Conservation (phyloP, 2,113 vertebrate genomes). For the Laterallus jamaicensis region DNA sequence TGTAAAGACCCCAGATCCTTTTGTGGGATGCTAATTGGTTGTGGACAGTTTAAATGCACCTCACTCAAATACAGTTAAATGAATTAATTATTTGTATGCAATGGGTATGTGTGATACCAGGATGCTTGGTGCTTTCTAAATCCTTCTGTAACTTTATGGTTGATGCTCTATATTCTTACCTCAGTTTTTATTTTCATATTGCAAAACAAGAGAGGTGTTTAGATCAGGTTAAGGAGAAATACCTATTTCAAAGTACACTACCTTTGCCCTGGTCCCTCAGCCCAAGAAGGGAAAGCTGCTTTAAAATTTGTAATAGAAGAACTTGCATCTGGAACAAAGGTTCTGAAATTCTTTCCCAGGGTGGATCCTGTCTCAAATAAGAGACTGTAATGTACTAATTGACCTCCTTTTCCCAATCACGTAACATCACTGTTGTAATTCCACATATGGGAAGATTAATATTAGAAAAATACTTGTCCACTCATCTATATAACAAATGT, state of each 20-base stretch:
- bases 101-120: neutral
- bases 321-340: neutral
- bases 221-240: neutral
- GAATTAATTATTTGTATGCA: neutral
- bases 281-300: neutral
- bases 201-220: neutral
- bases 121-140: neutral
- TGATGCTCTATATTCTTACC: neutral
- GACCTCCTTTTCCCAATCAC: neutral
- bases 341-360: neutral
- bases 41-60: neutral
- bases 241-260: neutral
- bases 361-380: neutral
- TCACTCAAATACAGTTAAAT: neutral
- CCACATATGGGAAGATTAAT: neutral
- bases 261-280: neutral
- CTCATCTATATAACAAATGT: neutral
- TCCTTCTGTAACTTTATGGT: neutral
- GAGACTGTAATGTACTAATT: neutral
- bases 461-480: neutral
- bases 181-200: neutral
- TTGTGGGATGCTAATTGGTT: neutral
- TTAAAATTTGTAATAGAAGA: neutral
- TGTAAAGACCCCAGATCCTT: neutral
- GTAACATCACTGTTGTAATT: neutral